Conservation (phyloP, 2,797 vertebrate genomes). For the Moxostoma hubbsi region DNA sequence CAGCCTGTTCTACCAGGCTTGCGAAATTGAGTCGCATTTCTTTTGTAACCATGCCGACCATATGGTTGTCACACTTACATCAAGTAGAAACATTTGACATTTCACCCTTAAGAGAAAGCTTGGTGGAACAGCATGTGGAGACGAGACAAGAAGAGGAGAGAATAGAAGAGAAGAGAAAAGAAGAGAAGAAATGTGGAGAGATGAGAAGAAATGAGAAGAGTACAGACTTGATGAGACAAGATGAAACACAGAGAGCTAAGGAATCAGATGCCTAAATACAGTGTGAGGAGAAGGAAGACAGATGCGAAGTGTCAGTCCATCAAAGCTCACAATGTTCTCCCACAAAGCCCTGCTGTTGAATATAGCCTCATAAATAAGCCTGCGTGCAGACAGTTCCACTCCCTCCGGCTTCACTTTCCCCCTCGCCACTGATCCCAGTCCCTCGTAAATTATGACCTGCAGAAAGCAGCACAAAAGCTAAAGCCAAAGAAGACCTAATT, state of each 20-base stretch:
- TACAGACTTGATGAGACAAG: neutral
- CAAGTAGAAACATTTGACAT: slow-evolving; percentile 31
- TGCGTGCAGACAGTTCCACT: slow-evolving; percentile 34
- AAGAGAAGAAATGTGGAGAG: neutral
- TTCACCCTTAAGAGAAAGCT: neutral
- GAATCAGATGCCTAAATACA: slow-evolving; percentile 18
- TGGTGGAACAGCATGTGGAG: neutral
- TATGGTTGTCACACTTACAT: slow-evolving; percentile 12
- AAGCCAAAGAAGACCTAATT: slow-evolving; percentile 48
- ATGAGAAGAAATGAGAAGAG: neutral
- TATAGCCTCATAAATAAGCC: slow-evolving; percentile 51
- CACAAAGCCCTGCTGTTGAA: slow-evolving; percentile 52
- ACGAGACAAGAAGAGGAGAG: neutral
- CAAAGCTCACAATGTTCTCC: slow-evolving; percentile 45
- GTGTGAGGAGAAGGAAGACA: slow-evolving; percentile 29
- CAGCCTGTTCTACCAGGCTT: neutral
- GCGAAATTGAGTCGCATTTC: slow-evolving; percentile 1
- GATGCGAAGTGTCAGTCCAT: slow-evolving; percentile 23
- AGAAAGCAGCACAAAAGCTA: slow-evolving; percentile 44
- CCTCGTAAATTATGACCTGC: slow-evolving; percentile 46
- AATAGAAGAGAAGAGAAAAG: neutral
- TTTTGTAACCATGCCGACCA: slow-evolving; percentile 34
- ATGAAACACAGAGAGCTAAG: neutral
- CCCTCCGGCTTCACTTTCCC: slow-evolving; percentile 26
- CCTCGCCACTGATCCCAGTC: slow-evolving; percentile 9